Base-by-base conservation (phyloP, 2,797 vertebrate genomes). In the Linurgus olivaceus region DNA sequence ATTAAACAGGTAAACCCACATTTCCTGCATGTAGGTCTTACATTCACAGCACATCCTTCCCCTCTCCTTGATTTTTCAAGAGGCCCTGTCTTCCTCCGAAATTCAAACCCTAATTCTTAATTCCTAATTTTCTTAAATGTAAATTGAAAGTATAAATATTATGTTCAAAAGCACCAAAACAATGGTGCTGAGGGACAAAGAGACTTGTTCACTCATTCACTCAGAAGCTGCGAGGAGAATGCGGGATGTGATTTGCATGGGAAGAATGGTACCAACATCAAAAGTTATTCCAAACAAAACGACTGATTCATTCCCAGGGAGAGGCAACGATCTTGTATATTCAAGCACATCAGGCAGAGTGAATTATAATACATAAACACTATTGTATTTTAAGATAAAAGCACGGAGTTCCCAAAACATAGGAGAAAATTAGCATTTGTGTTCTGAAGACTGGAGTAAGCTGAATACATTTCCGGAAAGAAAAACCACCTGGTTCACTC, bases 401-500 rank as follows among this genome's bases (percentile, higher is more conserved):
- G 70, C 55, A 45, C 0, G 16, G 73, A 90, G 90, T 86, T 79
- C 88, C 87, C 63, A 40, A 71, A 95, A 93, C 63, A 70, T 78
- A 44, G 23, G 8, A 80, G 92, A 82, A 94, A 97, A 95, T 88
- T 73, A 95, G 70, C 92, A 94, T 94, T 74, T 86, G 86, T 83
- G 90, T 95, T 95, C 50, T 88, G 48, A 52, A 86, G 76, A 94
- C 24, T 3, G 0, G 11, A 93, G 40, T 68, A 84, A 95, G 89
- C 82, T 55, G 95, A 92, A 94, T 89, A 96, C 29, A 96, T 95
- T 96, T 90, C 78, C 33, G 12, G 35, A 72, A 91, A 90, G 93
- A 82, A 95, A 96, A 94, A 3, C 19, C 40, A 85, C 86, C 78
- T 96, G 89, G 74, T 50, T 96, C 93, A 94, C 91, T 94, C 93